Conservation (phyloP, 1,140 invertebrate species). For the Papilio aristodemus region DNA sequence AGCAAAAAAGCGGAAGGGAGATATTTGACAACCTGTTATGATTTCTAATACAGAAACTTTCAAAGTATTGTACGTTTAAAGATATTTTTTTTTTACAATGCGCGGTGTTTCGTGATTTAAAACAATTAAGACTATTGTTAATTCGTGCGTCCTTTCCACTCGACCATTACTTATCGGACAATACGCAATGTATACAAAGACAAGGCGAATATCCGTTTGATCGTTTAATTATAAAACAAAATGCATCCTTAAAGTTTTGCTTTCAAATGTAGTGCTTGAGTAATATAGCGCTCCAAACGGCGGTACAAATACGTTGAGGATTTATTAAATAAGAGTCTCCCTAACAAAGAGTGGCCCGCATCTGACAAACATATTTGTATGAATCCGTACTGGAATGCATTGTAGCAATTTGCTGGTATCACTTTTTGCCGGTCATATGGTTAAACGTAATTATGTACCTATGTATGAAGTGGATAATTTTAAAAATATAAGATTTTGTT, state of each 20-base stretch:
- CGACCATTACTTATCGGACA: constrained; percentile 2
- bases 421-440: background rate
- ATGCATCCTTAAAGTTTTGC: constrained; percentile 1
- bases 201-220: constrained; percentile 9
- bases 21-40: no score
- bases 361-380: background rate
- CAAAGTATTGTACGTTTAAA: no score
- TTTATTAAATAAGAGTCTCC: background rate
- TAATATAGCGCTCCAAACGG: no score
- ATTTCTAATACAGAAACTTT: no score
- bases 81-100: background rate
- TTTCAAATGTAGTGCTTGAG: background rate
- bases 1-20: no score
- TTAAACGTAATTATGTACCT: no score
- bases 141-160: background rate
- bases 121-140: background rate
- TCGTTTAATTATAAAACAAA: background rate
- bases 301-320: background rate
- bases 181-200: constrained; percentile 12
- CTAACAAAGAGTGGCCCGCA: background rate
- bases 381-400: background rate
- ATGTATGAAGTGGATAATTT: background rate
- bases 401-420: background rate
- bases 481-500: no score
- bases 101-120: background rate